Evolutionary conservation across 1,140 invertebrate species (phyloP), one percentile per base, ranked within the genome.

Genomic region (Sycobia sp.): DNA sequence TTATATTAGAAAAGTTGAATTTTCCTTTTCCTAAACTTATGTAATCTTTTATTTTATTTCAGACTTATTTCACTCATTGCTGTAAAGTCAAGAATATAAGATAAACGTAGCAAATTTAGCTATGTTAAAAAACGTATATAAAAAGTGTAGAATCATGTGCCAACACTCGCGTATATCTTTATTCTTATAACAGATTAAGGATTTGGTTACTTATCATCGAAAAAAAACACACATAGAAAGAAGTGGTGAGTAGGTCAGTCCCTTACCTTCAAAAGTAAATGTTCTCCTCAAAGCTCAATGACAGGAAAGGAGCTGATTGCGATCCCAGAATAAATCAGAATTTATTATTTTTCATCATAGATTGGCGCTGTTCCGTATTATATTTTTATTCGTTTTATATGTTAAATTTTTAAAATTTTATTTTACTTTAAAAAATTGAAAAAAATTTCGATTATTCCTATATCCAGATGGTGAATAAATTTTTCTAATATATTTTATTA

Each of bases 231-330:
- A 81, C 77, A 82, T 77, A 65, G 14, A 75, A 80, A 77, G 71
- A 81, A 78, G 75, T 80, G 79, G 76, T 78, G 78, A 81, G 73
- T 82, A 82, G 77, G 77, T 80, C 80, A 78, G 80, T 79, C 77
- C 78, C 82, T 83, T 83, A 83, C 81, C 82, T 83, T 83, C 78
- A 83, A 83, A 82, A 82, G 81, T 83, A 83, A 83, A 80, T 78
- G 79, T 82, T 80, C 80, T 83, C 81, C 79, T 81, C 81, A 83
- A 83, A 81, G 81, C 73, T 82, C 77, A 82, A 78, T 76, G 80
- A 78, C 81, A 82, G 80, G 81, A 83, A 83, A 82, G 81, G 79
- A 82, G 76, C 82, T 83, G 78, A 80, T 81, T 76, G 79, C 75
- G 76, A 82, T 79, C 81, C 80, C 79, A 81, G 78, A 82, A 82